Evolutionary conservation across 2,113 vertebrate genomes (phyloP), one percentile per base, ranked within the genome.

Genomic region (Taxidea taxus): DNA sequence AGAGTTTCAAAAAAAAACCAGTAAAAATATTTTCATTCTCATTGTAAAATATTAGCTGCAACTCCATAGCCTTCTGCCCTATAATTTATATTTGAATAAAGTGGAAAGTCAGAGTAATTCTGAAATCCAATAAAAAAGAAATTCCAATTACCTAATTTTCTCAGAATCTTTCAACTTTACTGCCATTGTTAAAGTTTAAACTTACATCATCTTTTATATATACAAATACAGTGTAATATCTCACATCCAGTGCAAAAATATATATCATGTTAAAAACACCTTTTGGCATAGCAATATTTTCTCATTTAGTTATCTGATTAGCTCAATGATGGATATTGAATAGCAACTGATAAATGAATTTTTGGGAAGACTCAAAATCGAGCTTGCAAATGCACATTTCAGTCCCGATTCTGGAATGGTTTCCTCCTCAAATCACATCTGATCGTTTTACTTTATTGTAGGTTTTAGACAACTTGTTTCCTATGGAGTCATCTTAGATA

Each of bases 11-110:
- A 89, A 85, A n/a, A 58, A 66, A 86, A 85, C 11, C 3, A 74
- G 27, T 80, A 74, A 49, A 94, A 96, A 78, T 81, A 25, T 94
- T 93, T 87, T 89, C 39, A 81, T 64, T 85, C 34, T 88, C 4
- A 83, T n/a, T 72, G 21, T 1, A 96, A 87, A 89, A 47, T 42
- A 86, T 34, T 29, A 27, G 29, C 7, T 8, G 5, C 3, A 75
- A 68, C 72, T 60, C 1, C 39, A 80, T 20, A 68, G 31, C 27
- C 13, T 92, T 90, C 18, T 42, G 34, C 47, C 11, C 2, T 60
- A 51, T 6, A 84, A 88, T 6, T 60, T 89, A 75, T 21, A 51
- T 8, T 27, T n/a, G 6, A 80, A 77, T 60, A 60, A 78, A 70
- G 6, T 10, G 2, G 14, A 80, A 16, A 77, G 20, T 34, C 86